A percentile compares a stretch with the other conserved stretches of the same genome.
Evolutionary conservation across 2,113 vertebrate species (phyloP).

Genomic region (Ochotona princeps): DNA sequence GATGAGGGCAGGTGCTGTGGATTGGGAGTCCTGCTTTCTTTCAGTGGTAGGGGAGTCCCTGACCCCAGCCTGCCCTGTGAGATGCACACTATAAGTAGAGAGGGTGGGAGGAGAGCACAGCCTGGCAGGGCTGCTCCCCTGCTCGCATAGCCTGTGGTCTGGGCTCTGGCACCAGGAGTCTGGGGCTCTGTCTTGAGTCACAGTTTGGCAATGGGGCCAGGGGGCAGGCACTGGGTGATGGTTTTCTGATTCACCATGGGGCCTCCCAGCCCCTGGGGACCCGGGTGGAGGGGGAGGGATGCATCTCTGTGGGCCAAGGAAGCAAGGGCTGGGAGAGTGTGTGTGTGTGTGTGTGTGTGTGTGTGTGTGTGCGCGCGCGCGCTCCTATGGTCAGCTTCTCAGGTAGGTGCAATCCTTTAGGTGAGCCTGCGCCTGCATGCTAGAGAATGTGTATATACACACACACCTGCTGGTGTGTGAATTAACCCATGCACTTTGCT

Average conservation of each 20-base stretch:
- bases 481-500: not conserved
- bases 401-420: not conserved
- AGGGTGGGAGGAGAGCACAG: not conserved
- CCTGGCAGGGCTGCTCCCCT: not conserved
- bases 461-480: not conserved
- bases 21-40: not conserved
- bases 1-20: not conserved
- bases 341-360: not conserved
- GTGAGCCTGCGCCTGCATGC: not conserved
- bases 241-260: constrained; percentile 64
- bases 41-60: not conserved
- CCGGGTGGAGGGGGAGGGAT: not conserved
- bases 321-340: not conserved
- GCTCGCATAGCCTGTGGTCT: not conserved
- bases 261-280: constrained; percentile 45
- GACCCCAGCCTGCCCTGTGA: not conserved
- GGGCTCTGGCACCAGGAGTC: constrained; percentile 29
- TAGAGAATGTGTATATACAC: not conserved
- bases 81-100: not conserved
- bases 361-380: not conserved
- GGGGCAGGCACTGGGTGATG: constrained; percentile 55
- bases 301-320: not conserved
- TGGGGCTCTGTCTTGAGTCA: constrained; percentile 66
- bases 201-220: not conserved
- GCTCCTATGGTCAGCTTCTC: not conserved